Evolutionary conservation across 2,888 invertebrate genomes (phyloP).

Genomic region (Kryphioiulus occultus): DNA sequence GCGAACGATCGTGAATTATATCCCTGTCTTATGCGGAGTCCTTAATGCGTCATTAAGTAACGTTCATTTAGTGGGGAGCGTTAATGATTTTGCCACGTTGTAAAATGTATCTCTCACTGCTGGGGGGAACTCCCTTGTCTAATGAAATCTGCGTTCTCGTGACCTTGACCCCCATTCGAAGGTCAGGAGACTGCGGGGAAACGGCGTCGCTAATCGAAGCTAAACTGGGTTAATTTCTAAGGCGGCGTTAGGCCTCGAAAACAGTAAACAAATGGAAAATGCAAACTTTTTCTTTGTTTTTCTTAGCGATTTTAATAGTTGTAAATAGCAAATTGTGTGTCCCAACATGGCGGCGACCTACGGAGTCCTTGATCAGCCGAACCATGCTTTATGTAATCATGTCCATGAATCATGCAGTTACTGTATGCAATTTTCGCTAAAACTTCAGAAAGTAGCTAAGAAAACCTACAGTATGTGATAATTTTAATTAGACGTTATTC

Average conservation of each 20-base stretch:
- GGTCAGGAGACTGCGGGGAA: background rate
- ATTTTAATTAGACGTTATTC: too few species aligned
- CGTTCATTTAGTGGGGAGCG: conserved; percentile 16
- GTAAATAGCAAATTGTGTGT: too few species aligned
- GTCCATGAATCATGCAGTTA: too few species aligned
- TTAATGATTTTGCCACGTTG: conserved; percentile 5
- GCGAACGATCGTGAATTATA: background rate
- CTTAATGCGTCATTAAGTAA: conserved; percentile 12
- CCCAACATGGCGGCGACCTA: too few species aligned
- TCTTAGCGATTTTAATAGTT: too few species aligned
- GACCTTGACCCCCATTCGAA: background rate
- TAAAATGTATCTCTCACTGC: background rate
- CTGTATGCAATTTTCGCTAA: too few species aligned
- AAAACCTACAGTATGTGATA: too few species aligned
- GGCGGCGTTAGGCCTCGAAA: background rate
- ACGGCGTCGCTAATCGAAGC: too few species aligned
- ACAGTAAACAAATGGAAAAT: background rate
- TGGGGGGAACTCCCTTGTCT: background rate
- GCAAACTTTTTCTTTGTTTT: too few species aligned
- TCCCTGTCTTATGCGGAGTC: background rate
- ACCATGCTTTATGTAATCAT: too few species aligned
- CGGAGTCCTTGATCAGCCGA: too few species aligned
- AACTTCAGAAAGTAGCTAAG: too few species aligned
- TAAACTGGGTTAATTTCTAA: background rate
- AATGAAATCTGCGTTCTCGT: background rate